phyloP scores from a whole-genome alignment of 2,888 invertebrate genomes.

The Lasioglossum leucozonium region DNA sequence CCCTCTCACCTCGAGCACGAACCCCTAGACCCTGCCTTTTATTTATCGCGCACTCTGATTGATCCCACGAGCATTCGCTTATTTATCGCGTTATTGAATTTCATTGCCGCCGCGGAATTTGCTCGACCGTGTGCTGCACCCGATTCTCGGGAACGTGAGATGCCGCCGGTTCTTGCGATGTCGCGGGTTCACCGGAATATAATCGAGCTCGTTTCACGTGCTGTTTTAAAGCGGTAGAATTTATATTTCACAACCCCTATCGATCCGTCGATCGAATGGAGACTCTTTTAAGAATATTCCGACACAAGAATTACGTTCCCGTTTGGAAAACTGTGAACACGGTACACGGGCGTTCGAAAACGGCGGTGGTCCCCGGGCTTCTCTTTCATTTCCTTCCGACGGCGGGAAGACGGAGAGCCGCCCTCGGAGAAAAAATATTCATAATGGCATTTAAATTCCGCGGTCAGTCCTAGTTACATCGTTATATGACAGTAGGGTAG shows the following conservation, averaged over 20 bases:
- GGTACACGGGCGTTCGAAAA: not conserved
- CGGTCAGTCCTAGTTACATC: constrained; percentile 54
- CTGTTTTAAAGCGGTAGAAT: not conserved
- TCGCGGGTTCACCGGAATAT: not conserved
- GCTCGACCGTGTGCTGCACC: not conserved
- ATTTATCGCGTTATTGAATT: constrained; percentile 14
- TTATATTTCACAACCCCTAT: not conserved
- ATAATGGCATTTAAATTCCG: constrained; percentile 63
- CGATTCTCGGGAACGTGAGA: not conserved
- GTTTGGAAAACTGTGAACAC: not conserved
- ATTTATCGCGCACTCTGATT: constrained; percentile 23
- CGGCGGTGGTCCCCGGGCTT: not conserved
- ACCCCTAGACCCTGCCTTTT: not conserved
- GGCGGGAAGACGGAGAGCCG: not conserved
- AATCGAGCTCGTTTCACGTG: not conserved
- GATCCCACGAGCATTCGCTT: constrained; percentile 24
- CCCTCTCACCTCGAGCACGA: not conserved
- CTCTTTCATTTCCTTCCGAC: constrained; percentile 31
- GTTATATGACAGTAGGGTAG: constrained; percentile 50
- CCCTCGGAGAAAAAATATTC: constrained; percentile 54
- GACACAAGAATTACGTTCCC: not conserved
- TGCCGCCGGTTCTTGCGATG: not conserved
- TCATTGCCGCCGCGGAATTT: not conserved
- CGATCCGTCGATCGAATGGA: fast-evolving
- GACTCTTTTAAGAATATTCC: not conserved